A percentile compares a stretch with the other conserved stretches of the same genome.
Evolutionary conservation across 2,797 vertebrate species (phyloP).

Genomic region (Sarcophilus harrisii): DNA sequence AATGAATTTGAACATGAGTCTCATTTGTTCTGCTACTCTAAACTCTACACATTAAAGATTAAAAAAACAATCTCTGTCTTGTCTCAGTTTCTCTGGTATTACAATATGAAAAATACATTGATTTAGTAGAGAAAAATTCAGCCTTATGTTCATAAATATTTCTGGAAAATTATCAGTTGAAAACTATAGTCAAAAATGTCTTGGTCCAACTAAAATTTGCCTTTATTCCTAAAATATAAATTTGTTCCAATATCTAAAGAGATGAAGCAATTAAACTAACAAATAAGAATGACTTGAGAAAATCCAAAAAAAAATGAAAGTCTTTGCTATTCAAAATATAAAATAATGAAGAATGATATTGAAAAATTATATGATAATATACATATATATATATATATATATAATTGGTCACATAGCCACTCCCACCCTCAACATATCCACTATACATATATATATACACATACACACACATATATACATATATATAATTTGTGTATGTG

Average conservation of each 20-base stretch:
- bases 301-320: constrained; percentile 8
- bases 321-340: background rate
- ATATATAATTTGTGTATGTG: too few relatives aligned
- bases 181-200: background rate
- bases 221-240: background rate
- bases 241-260: background rate
- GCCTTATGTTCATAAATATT: background rate
- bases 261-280: background rate
- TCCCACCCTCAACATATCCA: too few relatives aligned
- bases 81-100: too few relatives aligned
- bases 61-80: too few relatives aligned
- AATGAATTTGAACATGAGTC: too few relatives aligned
- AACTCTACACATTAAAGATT: too few relatives aligned
- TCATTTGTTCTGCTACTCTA: too few relatives aligned
- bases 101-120: background rate
- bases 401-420: too few relatives aligned
- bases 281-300: background rate
- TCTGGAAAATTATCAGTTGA: background rate
- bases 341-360: background rate
- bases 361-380: background rate
- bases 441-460: too few relatives aligned
- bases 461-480: background rate
- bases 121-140: background rate
- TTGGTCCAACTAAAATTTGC: background rate
- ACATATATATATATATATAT: too few relatives aligned